phyloP scores from a whole-genome alignment of 2,888 invertebrate species.

The Pogonocherus hispidulus region DNA sequence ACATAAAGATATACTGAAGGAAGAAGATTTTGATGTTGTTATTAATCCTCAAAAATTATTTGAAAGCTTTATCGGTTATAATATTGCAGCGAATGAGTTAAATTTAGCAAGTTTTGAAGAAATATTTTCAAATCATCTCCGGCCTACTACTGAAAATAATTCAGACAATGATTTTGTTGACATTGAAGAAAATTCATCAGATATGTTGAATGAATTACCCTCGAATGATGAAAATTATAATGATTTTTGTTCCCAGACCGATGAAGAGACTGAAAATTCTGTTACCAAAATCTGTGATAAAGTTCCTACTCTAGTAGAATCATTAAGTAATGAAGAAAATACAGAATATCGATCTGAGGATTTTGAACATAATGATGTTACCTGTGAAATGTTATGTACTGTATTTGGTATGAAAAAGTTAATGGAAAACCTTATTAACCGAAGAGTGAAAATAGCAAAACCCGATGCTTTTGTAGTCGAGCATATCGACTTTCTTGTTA shows the following conservation, averaged over 20 bases:
- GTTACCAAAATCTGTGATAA: slow-evolving; percentile 38
- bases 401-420: slow-evolving; percentile 36
- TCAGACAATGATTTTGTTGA: background rate
- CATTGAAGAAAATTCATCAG: background rate
- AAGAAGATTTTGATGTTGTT: slow-evolving; percentile 26
- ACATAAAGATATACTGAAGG: background rate
- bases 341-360: slow-evolving; percentile 29
- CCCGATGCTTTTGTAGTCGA: slow-evolving; percentile 38
- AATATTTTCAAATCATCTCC: background rate
- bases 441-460: slow-evolving; percentile 32
- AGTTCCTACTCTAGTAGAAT: slow-evolving; percentile 27
- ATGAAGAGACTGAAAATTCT: slow-evolving; percentile 37
- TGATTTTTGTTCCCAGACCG: slow-evolving; percentile 31
- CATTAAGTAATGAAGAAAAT: slow-evolving; percentile 27
- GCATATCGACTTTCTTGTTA: slow-evolving; percentile 40
- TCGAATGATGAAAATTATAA: slow-evolving; percentile 1
- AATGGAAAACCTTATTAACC: slow-evolving; percentile 25
- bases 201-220: too few species aligned
- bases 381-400: slow-evolving; percentile 35
- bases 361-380: slow-evolving; percentile 28
- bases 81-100: background rate
- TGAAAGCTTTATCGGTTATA: slow-evolving; percentile 11
- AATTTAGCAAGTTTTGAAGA: background rate
- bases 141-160: background rate
- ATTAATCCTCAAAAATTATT: slow-evolving; percentile 24